Evolutionary conservation across 2,113 vertebrate species (phyloP), one percentile per base, ranked within the genome.

Genomic region (Gymnogyps californianus): DNA sequence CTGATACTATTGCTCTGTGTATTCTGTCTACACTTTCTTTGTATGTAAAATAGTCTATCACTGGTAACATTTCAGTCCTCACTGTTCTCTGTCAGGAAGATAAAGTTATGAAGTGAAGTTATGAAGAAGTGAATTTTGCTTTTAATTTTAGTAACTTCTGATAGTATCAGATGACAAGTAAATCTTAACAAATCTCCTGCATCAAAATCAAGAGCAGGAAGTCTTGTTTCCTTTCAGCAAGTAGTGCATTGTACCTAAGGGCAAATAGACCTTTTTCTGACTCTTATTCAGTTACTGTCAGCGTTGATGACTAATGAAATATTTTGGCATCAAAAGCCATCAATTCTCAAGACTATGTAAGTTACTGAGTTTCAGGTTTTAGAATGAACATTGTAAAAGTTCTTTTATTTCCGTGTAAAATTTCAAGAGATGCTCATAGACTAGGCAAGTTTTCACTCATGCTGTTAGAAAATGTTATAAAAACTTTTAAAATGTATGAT

Each of bases 221-320:
- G 18, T 87, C 61, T 59, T 90, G 8, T 64, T 92, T 96, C 71
- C 83, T 97, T 97, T 88, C 80, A 90, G 89, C 38, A 71, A 94
- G 24, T 31, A 78, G 47, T 28, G 15, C 79, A 26, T 82, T 65
- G 24, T 59, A 87, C 77, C 64, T 76, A 61, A 91, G 75, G 78
- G 81, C 59, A 89, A 95, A 67, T 42, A 91, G 78, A 91, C 16
- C 20, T 95, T 86, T 86, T 92, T 80, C 80, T 0, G 9, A 11
- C 46, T 95, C 69, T 71, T 79, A 74, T 2, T 84, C n/a, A 47
- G 44, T 94, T 90, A 81, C 84, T 78, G 9, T 93, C 62, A 84
- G 20, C 7, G 2, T 16, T 92, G 76, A 69, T 75, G 81, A 61
- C 29, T 86, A 84, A 83, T 89, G 52, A 94, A 90, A 42, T 82